phyloP scores from a whole-genome alignment of 2,797 vertebrate species.

The Sardinella longiceps region DNA sequence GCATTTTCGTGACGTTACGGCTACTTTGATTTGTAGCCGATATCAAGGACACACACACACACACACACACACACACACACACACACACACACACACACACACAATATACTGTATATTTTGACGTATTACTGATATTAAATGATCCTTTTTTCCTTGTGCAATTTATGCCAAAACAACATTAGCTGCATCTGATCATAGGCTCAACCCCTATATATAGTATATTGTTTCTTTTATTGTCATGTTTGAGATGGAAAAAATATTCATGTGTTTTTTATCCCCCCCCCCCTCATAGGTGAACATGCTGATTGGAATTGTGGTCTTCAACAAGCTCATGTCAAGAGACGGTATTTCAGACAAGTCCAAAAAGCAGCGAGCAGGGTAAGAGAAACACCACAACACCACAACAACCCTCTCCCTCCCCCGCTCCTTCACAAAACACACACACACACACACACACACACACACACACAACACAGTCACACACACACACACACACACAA shows the following conservation, averaged over 20 bases:
- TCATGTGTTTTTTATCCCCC: background rate
- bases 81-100: too few relatives aligned
- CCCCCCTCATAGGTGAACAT: constrained; percentile 88
- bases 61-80: too few relatives aligned
- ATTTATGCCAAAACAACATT: too few relatives aligned
- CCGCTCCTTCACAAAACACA: constrained; percentile 22
- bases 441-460: background rate
- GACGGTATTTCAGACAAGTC: constrained; percentile 99
- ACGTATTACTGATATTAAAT: too few relatives aligned
- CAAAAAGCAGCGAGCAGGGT: constrained; percentile 99
- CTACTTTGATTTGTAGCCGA: too few relatives aligned
- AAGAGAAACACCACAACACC: constrained; percentile 68
- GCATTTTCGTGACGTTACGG: too few relatives aligned
- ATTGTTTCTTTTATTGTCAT: background rate
- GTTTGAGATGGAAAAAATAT: background rate
- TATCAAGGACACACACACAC: too few relatives aligned
- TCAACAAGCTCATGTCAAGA: constrained; percentile 98
- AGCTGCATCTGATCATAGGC: too few relatives aligned
- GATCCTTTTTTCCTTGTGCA: too few relatives aligned
- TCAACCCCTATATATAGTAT: too few relatives aligned
- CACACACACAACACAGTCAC: background rate
- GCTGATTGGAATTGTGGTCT: constrained; percentile 97
- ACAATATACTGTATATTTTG: too few relatives aligned
- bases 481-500: too few relatives aligned
- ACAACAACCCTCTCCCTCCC: background rate